A percentile compares a stretch with the other conserved stretches of the same genome.
These are phyloP conservation scores for Reinhardtius hippoglossoides DNA, from an alignment of 2,113 vertebrate genomes.

Conservation along the genomic window DNA sequence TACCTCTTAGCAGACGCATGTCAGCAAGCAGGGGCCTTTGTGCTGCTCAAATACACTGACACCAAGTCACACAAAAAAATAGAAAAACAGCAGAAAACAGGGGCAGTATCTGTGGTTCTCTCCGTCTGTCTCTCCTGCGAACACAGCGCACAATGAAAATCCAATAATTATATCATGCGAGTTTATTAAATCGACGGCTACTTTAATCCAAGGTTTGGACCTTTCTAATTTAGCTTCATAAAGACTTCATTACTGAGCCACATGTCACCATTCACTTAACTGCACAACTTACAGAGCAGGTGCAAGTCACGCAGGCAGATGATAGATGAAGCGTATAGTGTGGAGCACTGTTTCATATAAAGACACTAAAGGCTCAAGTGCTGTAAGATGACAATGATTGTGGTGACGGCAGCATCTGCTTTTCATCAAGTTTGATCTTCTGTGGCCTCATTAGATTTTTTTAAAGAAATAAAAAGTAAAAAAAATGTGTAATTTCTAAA, in stretches of 20 bases:
- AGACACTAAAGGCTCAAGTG: constrained; percentile 25
- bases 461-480: background rate
- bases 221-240: constrained; percentile 23
- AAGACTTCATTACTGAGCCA: constrained; percentile 15
- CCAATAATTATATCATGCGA: constrained; percentile 5
- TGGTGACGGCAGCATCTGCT: constrained; percentile 2
- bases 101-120: background rate
- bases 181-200: constrained; percentile 19
- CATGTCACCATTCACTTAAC: constrained; percentile 10
- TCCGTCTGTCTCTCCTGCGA: background rate
- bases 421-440: constrained; percentile 13
- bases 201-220: constrained; percentile 6
- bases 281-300: constrained; percentile 22
- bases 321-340: constrained; percentile 3
- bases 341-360: constrained; percentile 11
- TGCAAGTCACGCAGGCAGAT: constrained; percentile 1
- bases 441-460: background rate
- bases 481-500: background rate
- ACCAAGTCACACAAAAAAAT: constrained; percentile 42
- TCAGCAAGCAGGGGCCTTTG: constrained; percentile 71
- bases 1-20: constrained; percentile 75
- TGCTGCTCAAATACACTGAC: constrained; percentile 74
- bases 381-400: constrained; percentile 4
- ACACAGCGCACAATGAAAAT: background rate
- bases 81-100: background rate